Base-by-base conservation (phyloP, 2,888 invertebrate genomes). In the Chironomus tentans region DNA sequence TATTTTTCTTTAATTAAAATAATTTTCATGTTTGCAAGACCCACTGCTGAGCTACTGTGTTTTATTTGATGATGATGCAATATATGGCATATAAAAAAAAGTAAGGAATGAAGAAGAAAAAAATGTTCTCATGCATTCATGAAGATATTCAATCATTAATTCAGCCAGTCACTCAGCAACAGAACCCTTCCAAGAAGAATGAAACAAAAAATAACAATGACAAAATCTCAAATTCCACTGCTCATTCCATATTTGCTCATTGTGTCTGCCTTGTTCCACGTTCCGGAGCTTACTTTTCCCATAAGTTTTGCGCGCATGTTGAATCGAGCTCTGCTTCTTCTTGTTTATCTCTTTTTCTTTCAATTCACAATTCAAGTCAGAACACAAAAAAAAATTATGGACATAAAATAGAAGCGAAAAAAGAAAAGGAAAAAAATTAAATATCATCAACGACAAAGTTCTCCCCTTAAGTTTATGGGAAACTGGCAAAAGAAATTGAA, bases 221-320 rank as follows among this genome's bases (percentile, higher is more conserved):
- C 65, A 68, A 68, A 65, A 74, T 74, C 74, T 74, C 74, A 68
- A 74, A 74, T 74, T 74, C 74, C 74, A 65, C 24, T 24, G 22
- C 65, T 65, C 65, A 65, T 65, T 21, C 65, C 65, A 65, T 65
- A 65, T 65, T 65, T 24, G 65, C 24, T 65, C 65, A 21, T 22
- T 68, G 47, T 24, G 7, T 65, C 21, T 24, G 13, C 24, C 65
- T 12, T 13, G n/a, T 68, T 74, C 65, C 74, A 74, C 68, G 74
- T 68, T 74, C 74, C 74, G 21, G 65, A 68, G 74, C 68, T 73
- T 62, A 73, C 74, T 74, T 68, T 74, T 74, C 74, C 68, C 74
- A 74, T 68, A 74, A 74, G 68, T 62, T 38, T 71, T 62, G 62
- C 56, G 56, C 61, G 65, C 65, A 65, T 65, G 65, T 65, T 65